Base-by-base conservation (phyloP, 2,113 vertebrate species). In the Odocoileus hemionus region DNA sequence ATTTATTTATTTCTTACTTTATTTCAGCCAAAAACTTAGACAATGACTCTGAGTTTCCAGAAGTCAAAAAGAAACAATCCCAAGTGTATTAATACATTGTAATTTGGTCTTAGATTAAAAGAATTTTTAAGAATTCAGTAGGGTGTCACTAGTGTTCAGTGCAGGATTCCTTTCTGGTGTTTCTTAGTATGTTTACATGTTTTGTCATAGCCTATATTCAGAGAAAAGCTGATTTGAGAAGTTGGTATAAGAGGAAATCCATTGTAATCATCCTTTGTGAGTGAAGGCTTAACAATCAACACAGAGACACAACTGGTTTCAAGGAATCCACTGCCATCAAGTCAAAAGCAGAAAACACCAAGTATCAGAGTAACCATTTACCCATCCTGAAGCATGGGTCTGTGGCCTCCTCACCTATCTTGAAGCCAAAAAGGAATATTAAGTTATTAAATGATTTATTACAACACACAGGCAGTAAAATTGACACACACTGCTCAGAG, bases 201-300 rank as follows among this genome's bases (percentile, higher is more conserved):
- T 95, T 95, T 91, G 64, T 79, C 43, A 97, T 89, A 61, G 84
- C 47, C 17, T 58, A 23, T 83, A 90, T 76, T 87, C 79, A 89
- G 36, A 95, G 84, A 55, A 86, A 93, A 64, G 50, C n/a, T 23
- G 21, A 60, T 11, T n/a, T 58, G 33, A 90, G 60, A 86, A 95
- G 33, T 17, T 94, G 28, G 25, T 9, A 58, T 87, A 82, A 79
- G 1, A 70, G 17, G 23, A 96, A 96, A 92, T 86, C 16, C 12
- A 8, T 82, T 83, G 11, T 88, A 94, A 88, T 87, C 94, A 91
- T 55, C 15, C 58, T 92, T 45, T 23, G 6, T 58, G 50, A 60
- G 7, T 76, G 82, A 76, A 86, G 23, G n/a, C 36, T 96, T 86
- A 76, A 16, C 19, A 78, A 26, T 70, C 30, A 86, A 79, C 52